A percentile compares a stretch with the other conserved stretches of the same genome.
phyloP scores from a whole-genome alignment of 2,797 vertebrate genomes.

The Arnoldichthys spilopterus region DNA sequence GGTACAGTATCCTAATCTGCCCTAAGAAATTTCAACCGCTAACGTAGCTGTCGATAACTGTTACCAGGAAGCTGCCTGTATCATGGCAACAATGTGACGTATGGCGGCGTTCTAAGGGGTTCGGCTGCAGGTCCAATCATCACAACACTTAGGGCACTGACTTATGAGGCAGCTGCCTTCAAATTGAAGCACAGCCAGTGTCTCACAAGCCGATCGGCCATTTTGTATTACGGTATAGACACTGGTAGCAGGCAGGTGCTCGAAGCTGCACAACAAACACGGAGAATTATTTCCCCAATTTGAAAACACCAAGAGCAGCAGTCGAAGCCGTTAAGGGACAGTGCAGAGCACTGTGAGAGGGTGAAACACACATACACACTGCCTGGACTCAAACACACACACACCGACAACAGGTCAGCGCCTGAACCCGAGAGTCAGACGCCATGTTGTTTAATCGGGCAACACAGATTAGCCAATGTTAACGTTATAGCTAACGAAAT shows the following conservation, averaged over 20 bases:
- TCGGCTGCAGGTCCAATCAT: no score
- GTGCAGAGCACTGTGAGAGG: background rate
- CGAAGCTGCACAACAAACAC: background rate
- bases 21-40: no score
- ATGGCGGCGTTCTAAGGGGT: no score
- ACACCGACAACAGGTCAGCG: background rate
- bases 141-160: no score
- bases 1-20: no score
- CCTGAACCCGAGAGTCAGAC: background rate
- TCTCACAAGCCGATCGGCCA: constrained; percentile 20
- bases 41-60: no score
- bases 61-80: no score
- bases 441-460: constrained; percentile 32
- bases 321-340: background rate
- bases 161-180: no score
- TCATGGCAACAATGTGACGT: no score
- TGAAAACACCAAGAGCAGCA: background rate
- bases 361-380: background rate
- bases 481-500: background rate
- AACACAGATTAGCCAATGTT: background rate
- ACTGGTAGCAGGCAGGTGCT: no score
- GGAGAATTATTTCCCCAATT: background rate
- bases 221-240: constrained; percentile 30
- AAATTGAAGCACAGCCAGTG: no score
- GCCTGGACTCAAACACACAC: background rate